Evolutionary conservation across 2,113 vertebrate species (phyloP), one percentile per base, ranked within the genome.

Genomic region (Dasyornis broadbenti): DNA sequence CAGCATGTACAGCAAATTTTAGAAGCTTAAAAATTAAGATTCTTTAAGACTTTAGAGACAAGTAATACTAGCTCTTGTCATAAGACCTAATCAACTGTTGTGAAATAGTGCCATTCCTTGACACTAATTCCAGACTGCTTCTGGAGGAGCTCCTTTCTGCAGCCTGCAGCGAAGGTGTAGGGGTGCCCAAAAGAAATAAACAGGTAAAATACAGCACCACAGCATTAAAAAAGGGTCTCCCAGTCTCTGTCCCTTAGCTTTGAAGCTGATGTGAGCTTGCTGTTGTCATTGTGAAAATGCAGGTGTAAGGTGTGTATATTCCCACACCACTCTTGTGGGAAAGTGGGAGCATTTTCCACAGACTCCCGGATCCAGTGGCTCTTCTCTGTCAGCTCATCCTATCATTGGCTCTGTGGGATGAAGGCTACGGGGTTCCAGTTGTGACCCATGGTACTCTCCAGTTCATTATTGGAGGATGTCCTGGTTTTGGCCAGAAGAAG

Each of bases 1-100:
- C 63, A 80, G 82, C 44, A 94, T 90, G 37, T 23, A 76, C 11
- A 90, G 70, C 85, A 94, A n/a, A 42, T 23, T 95, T 90, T 70
- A 86, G 90, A 91, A 96, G 71, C 81, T 90, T 69, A n/a, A 64
- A 87, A 95, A 69, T 45, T 52, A 42, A 76, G 7, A 40, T 61
- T 71, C 47, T 18, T n/a, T 31, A 59, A 72, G 59, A 40, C 23
- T 61, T 49, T 80, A 83, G 22, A 69, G 15, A n/a, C 9, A 68
- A 28, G 17, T 71, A 42, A 39, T 53, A 45, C 3, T n/a, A 37
- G 30, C 11, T 47, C 52, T 47, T 76, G 39, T 33, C 21, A 13
- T 63, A 79, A 88, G 24, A 65, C 12, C 45, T 49, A 80, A 60
- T 9, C 33, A 76, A 12, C 21, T 50, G 6, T 28, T 84, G 45